phyloP scores from a whole-genome alignment of 2,888 invertebrate genomes.

The Panzeria rudis region DNA sequence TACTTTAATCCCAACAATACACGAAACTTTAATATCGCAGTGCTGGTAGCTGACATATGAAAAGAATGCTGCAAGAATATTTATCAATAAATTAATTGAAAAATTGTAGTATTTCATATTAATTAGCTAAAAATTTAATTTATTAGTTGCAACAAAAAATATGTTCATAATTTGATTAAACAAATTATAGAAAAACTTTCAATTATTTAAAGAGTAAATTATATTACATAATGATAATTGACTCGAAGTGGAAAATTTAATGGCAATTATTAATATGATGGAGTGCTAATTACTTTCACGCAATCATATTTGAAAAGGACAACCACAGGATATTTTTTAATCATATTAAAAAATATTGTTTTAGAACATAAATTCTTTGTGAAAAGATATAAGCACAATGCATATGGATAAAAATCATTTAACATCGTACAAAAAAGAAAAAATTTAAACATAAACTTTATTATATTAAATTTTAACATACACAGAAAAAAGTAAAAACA shows the following conservation, averaged over 20 bases:
- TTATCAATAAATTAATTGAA: neutral
- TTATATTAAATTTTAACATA: too few relatives aligned
- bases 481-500: too few relatives aligned
- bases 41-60: neutral
- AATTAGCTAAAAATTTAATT: conserved; percentile 5
- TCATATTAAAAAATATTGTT: too few relatives aligned
- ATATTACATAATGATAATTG: neutral
- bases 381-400: too few relatives aligned
- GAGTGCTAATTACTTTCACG: neutral
- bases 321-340: neutral
- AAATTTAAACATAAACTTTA: too few relatives aligned
- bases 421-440: too few relatives aligned
- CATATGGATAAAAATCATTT: too few relatives aligned
- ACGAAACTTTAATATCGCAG: neutral
- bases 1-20: conserved; percentile 42
- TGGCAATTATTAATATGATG: neutral
- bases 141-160: neutral
- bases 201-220: neutral
- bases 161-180: neutral
- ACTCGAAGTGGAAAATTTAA: neutral
- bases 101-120: neutral
- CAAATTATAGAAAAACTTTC: neutral
- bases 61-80: neutral
- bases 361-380: too few relatives aligned
- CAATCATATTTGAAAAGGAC: neutral